Evolutionary conservation across 2,113 vertebrate species (phyloP), one percentile per base, ranked within the genome.

Genomic region (Ochotona curzoniae): DNA sequence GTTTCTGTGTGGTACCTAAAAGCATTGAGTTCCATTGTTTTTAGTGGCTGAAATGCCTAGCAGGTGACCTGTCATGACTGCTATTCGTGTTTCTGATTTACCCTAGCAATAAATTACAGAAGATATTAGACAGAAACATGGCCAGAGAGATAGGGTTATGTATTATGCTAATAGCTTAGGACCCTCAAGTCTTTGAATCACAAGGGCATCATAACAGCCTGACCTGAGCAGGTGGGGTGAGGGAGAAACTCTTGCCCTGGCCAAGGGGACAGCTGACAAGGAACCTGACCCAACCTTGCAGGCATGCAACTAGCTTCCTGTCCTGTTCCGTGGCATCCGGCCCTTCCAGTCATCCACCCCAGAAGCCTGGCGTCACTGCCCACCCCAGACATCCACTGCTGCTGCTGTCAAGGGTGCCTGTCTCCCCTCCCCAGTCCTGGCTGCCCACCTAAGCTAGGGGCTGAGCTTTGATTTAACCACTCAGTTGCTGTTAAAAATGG

Each of bases 401-500:
- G 21, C 71, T 14, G 4, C 20, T 44, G 6, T 35, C 47, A 93
- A 28, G 57, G 35, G 64, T 66, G 26, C 25, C 10, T 21, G 30
- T 87, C 79, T 79, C n/a, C 30, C 54, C 44, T 54, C 38, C 51
- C 44, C 7, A 2, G 7, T 51, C 63, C 35, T 20, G 3, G 78
- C 63, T 67, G 80, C 83, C 28, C 61, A 82, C 75, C 63, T 80
- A 57, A 71, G 26, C 60, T 26, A 75, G 71, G 57, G 54, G 54
- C 83, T 60, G 86, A 83, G 69, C 83, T n/a, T 69, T 86, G 83
- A 95, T 94, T 90, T 88, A 92, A 44, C 79, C 71, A 75, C 74
- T 83, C 76, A 32, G 81, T 95, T 93, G 82, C 70, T 92, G 60
- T 92, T 89, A 93, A 80, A 93, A 95, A 14, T 90, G 89, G 78